Percentiles rank a stretch among this genome's conserved stretches.
Evolutionary conservation across 2,797 vertebrate genomes (phyloP).

Genomic region (Pempheris klunzingeri): DNA sequence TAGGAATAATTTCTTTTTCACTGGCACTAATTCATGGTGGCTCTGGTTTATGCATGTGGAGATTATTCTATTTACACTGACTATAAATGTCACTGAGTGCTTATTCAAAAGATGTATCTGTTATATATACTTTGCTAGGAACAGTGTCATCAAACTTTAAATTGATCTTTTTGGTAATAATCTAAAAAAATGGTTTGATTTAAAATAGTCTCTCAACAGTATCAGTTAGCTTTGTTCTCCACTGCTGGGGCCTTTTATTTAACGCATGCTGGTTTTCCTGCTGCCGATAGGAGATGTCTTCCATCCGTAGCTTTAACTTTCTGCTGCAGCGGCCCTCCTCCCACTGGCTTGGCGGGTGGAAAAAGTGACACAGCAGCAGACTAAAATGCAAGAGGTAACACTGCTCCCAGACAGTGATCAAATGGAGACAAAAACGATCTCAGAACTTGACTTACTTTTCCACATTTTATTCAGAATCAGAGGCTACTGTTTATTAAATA

Average conservation of each 20-base stretch:
- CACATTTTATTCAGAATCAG: slow-evolving; percentile 32
- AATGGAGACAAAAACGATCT: slow-evolving; percentile 38
- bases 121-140: neutral
- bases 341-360: slow-evolving; percentile 74
- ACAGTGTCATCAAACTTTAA: neutral
- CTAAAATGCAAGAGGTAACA: slow-evolving; percentile 58
- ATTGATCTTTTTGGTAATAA: neutral
- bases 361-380: slow-evolving; percentile 81
- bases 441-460: slow-evolving; percentile 18
- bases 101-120: neutral
- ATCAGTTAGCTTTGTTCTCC: neutral
- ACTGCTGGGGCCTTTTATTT: neutral
- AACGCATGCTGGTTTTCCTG: slow-evolving; percentile 39
- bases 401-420: slow-evolving; percentile 61
- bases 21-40: neutral
- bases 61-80: neutral
- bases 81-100: neutral
- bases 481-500: neutral
- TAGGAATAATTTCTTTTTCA: neutral
- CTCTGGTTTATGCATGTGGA: neutral
- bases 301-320: slow-evolving; percentile 35
- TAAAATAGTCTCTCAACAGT: neutral
- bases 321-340: slow-evolving; percentile 51
- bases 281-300: slow-evolving; percentile 54
- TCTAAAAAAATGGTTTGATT: neutral